phyloP scores from a whole-genome alignment of 2,888 invertebrate species.

The Ceraclea dissimilis region DNA sequence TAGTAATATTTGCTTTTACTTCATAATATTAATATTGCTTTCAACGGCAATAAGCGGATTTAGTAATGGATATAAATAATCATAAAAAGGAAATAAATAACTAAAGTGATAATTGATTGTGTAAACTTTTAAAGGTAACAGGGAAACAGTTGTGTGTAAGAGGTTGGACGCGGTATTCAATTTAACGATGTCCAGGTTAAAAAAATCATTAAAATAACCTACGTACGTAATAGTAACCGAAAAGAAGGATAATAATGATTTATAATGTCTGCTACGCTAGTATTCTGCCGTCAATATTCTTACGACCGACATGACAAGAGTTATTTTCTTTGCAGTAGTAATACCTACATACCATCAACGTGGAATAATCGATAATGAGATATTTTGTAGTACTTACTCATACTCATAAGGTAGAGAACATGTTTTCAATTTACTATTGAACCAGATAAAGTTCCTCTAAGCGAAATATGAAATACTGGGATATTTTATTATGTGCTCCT shows the following conservation, averaged over 20 bases:
- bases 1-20: no score
- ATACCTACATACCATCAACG: not conserved
- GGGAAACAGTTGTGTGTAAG: constrained; percentile 13
- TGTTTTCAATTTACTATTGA: not conserved
- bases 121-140: constrained; percentile 11
- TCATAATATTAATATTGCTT: no score
- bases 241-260: constrained; percentile 23
- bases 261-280: constrained; percentile 21
- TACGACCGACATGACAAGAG: constrained; percentile 2
- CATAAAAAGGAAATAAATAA: no score
- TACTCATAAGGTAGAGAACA: not conserved
- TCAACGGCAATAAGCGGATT: no score
- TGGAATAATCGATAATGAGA: not conserved
- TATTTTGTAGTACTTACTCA: not conserved
- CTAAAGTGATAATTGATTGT: not conserved
- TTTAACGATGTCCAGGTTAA: constrained; percentile 24
- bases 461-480: not conserved
- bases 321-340: not conserved
- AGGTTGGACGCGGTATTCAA: constrained; percentile 18
- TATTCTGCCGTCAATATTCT: not conserved
- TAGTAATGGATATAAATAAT: no score
- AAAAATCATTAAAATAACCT: constrained; percentile 10
- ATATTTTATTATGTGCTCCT: constrained; percentile 1
- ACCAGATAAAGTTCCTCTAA: not conserved
- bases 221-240: constrained; percentile 19